Conservation (phyloP, 2,797 vertebrate genomes). For the Manis crassicaudata region DNA sequence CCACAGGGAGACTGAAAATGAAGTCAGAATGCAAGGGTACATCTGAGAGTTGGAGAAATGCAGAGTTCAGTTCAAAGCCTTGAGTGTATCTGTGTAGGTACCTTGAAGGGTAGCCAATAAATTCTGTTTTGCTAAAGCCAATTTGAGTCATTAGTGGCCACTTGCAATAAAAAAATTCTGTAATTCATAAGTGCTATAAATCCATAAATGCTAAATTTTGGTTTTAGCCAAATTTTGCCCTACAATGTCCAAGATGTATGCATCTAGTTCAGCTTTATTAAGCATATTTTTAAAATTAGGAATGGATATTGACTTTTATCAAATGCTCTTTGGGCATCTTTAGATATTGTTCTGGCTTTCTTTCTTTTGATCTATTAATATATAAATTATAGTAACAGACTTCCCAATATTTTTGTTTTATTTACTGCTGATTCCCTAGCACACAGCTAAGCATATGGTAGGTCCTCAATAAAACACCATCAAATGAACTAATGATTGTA, state of each 20-base stretch:
- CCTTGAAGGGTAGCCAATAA: not conserved
- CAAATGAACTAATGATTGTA: constrained; percentile 1
- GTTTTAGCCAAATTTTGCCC: not conserved
- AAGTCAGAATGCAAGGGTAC: constrained; percentile 7
- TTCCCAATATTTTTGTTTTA: not conserved
- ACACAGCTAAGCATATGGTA: not conserved
- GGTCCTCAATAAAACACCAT: not conserved
- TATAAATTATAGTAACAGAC: not conserved
- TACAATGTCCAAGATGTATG: not conserved
- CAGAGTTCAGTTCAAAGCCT: not conserved
- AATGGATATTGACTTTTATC: constrained; percentile 2
- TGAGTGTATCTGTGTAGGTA: not conserved
- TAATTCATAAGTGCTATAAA: too few relatives aligned
- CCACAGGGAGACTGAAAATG: constrained; percentile 1
- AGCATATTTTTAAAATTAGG: constrained; percentile 26
- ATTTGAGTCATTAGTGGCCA: not conserved
- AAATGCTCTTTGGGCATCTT: constrained; percentile 22
- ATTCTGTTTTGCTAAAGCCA: constrained; percentile 27
- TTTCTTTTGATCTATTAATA: constrained; percentile 22
- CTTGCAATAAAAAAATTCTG: not conserved
- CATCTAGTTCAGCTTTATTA: constrained; percentile 16
- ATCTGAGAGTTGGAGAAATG: not conserved
- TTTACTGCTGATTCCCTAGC: not conserved
- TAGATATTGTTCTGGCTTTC: not conserved
- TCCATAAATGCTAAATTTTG: constrained; percentile 9